Base-by-base conservation (phyloP, 2,797 vertebrate species). In the Ctenopoma multispine region DNA sequence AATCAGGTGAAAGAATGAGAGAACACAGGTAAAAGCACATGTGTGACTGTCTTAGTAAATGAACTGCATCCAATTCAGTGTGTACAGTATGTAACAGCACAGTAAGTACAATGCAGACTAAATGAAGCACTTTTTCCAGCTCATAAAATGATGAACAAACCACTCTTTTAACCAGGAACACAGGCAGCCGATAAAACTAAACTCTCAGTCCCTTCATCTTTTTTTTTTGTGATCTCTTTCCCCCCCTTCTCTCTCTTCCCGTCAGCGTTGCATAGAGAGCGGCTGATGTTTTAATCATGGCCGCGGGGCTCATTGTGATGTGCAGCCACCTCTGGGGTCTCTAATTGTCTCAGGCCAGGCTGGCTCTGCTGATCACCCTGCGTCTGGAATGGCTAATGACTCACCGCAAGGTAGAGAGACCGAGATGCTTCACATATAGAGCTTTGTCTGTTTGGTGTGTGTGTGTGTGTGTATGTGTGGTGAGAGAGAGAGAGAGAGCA, bases 221-320 rank as follows among this genome's bases (percentile, higher is more conserved):
- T 79, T 80, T 75, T 68, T 75, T 68, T 73, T 75, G 49, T 81
- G 74, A 69, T 83, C 75, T 34, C 59, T 49, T 29, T 11, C 4
- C 20, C 63, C 38, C 31, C 17, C 24, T 11, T 38, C 50, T 51
- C 74, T 71, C 65, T 55, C 48, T 67, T 59, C 53, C 82, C 66
- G 64, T 89, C 85, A 82, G 79, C n/a, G 29, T 82, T 79, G 86
- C 83, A 82, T 69, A 76, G 85, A 90, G 87, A 83, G 82, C 49
- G 75, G 90, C 90, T 92, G 90, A 94, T 92, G 90, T 91, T 92
- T 93, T 93, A 92, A 93, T 93, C 90, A 92, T 93, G 90, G 89
- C 89, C 82, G 83, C 79, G 36, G 89, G 88, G 82, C 91, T 93
- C 90, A 90, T 91, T 93, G 91, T 93, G 89, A 93, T 92, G 92